Conservation (phyloP, 2,888 invertebrate species). For the Nezara viridula region DNA sequence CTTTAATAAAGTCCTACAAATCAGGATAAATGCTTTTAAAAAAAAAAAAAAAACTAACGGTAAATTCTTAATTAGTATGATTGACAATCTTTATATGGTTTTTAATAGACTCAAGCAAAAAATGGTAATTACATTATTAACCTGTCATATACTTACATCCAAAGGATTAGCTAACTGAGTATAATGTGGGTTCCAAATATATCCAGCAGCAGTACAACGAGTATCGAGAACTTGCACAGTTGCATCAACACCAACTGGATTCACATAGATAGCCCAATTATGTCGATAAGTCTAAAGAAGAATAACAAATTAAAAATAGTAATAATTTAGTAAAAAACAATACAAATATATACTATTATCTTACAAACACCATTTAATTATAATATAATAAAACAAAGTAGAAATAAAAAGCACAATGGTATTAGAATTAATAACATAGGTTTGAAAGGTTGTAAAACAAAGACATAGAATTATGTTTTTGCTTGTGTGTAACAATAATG, state of each 20-base stretch:
- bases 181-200: constrained; percentile 92
- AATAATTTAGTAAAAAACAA: not conserved
- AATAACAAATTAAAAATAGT: not conserved
- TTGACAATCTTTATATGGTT: not conserved
- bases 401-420: not conserved
- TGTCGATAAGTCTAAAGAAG: constrained; percentile 72
- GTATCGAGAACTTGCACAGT: constrained; percentile 83
- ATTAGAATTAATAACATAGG: not conserved
- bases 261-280: constrained; percentile 92
- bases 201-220: constrained; percentile 91
- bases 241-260: constrained; percentile 92
- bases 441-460: not conserved
- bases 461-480: not conserved
- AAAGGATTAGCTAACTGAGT: constrained; percentile 91
- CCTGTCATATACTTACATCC: constrained; percentile 75
- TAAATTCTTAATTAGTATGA: not conserved
- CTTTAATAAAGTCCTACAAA: too few species aligned
- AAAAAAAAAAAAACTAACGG: too few species aligned
- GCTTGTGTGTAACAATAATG: not conserved
- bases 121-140: not conserved
- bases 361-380: not conserved
- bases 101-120: not conserved
- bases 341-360: not conserved
- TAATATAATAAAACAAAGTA: too few species aligned
- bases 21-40: too few species aligned